Evolutionary conservation across 2,113 vertebrate genomes (phyloP).

Genomic region (Pollachius pollachius): DNA sequence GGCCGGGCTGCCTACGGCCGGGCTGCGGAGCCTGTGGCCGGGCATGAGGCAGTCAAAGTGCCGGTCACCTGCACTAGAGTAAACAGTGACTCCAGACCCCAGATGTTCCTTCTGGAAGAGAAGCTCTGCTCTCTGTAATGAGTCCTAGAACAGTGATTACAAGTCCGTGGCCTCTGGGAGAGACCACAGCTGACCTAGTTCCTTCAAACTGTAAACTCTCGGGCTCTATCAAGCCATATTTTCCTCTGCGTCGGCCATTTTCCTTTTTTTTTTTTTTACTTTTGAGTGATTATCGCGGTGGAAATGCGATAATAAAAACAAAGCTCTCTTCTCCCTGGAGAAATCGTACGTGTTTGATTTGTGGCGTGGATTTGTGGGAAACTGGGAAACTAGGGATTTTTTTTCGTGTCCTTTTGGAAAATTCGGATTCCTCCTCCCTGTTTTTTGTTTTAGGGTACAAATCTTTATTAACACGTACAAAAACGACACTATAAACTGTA

Average conservation of each 20-base stretch:
- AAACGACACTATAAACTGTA: constrained; percentile 70
- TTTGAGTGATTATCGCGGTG: no score
- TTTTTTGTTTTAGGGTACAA: constrained; percentile 64
- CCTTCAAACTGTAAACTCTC: constrained; percentile 2
- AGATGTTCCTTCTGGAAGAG: constrained; percentile 54
- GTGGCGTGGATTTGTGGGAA: no score
- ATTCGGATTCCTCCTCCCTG: no score
- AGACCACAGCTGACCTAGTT: constrained; percentile 43
- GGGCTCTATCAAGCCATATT: neutral
- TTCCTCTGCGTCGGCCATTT: constrained; percentile 1
- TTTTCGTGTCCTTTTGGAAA: neutral
- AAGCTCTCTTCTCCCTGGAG: neutral
- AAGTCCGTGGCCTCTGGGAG: constrained; percentile 13
- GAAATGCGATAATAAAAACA: no score
- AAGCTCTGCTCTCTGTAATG: constrained; percentile 38
- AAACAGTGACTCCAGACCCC: constrained; percentile 52
- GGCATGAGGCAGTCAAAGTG: no score
- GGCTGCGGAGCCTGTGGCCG: no score
- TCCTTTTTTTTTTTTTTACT: no score
- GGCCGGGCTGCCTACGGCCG: no score
- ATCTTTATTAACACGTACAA: constrained; percentile 74
- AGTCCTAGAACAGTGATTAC: constrained; percentile 38
- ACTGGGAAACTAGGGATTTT: no score
- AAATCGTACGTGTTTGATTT: no score
- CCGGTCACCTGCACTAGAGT: constrained; percentile 34